Conservation (phyloP, 2,113 vertebrate species). For the Chamaea fasciata region DNA sequence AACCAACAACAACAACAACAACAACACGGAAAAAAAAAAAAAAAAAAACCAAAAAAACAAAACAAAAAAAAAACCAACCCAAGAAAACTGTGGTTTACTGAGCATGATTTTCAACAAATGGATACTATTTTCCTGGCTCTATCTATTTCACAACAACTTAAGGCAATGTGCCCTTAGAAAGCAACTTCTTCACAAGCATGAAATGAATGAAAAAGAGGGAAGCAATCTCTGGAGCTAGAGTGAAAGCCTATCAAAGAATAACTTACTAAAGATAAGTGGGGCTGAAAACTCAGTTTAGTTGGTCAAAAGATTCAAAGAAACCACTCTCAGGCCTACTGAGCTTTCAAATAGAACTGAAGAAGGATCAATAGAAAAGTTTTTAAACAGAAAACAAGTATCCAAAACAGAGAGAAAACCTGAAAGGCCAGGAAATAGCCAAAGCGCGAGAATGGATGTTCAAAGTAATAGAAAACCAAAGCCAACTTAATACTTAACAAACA, state of each 20-base stretch:
- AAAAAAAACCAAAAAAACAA: too few relatives aligned
- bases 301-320: background rate
- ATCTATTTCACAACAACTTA: background rate
- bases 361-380: background rate
- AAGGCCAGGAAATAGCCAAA: background rate
- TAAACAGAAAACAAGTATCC: background rate
- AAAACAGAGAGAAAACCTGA: background rate
- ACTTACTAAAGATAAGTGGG: background rate
- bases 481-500: background rate
- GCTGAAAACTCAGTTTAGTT: background rate
- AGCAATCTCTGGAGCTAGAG: background rate
- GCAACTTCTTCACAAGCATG: background rate
- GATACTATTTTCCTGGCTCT: background rate
- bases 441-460: background rate
- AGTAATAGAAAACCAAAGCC: background rate
- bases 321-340: background rate
- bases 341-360: background rate
- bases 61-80: rapidly evolving
- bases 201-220: background rate
- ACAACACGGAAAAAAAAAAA: background rate
- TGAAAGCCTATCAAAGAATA: background rate
- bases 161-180: background rate
- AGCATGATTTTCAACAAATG: background rate
- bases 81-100: background rate
- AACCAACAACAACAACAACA: too few relatives aligned